Base-by-base conservation (phyloP, 2,113 vertebrate species). In the Tyto alba region DNA sequence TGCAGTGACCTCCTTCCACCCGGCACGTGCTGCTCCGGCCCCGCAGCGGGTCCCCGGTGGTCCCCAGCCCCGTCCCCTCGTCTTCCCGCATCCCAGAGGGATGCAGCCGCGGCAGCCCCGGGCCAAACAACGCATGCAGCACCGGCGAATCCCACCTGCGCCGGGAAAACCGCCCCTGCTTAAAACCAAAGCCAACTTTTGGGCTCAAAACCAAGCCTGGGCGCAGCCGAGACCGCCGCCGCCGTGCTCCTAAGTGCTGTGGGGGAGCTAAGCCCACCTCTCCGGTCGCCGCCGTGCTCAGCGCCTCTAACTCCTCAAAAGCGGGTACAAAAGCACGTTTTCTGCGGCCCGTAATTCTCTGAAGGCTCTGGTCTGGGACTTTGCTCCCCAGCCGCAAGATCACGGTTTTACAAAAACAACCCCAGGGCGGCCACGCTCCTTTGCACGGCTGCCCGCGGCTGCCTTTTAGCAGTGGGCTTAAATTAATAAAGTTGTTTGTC, bases 401-500 rank as follows among this genome's bases (percentile, higher is more conserved):
- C 19, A 15, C 11, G 10, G 45, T 62, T 88, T 89, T 74, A 83
- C 7, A 21, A 41, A 48, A 25, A 85, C 43, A 17, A 17, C 18
- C 16, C 53, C 18, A 11, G 29, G 48, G 60, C 2, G 57, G 82
- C 79, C 77, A 36, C 57, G 57, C 40, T 72, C 66, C 67, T 16
- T 25, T 29, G 5, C 52, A 3, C 2, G 6, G 50, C 59, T 7
- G 43, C 36, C 66, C 52, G 88, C 93, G 76, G 91, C 88, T 74
- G 53, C 93, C 68, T 95, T n/a, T n/a, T 92, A 95, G 89, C 81
- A 80, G 91, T 90, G 75, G 79, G 81, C 89, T 95, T 77, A 75
- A 97, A 97, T 97, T 97, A 97, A 98, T 97, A 94, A 95, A 96
- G 96, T 57, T 98, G 96, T 57, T 98, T 96, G 90, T 94, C 97